Evolutionary conservation across 2,888 invertebrate genomes (phyloP), one percentile per base, ranked within the genome.

Genomic region (Zhuqinia jingwanae): DNA sequence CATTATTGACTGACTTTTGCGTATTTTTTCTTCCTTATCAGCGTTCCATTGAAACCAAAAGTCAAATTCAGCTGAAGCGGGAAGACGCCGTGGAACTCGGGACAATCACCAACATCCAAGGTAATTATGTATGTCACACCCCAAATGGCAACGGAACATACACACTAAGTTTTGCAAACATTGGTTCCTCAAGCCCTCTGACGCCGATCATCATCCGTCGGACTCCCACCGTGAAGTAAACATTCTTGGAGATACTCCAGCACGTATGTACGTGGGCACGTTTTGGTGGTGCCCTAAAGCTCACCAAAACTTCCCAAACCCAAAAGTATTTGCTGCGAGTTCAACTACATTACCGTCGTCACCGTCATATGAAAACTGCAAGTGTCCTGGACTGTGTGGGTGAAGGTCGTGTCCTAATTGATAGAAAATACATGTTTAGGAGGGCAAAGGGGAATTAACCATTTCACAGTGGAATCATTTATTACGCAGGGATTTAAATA

Each of bases 41-140:
- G 90, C 88, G 90, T 58, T 89, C 89, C 50, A 77, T 87, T 20
- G 90, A 90, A 47, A 87, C 89, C 45, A 90, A 90, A 86, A 79
- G 80, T 80, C 85, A 85, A 63, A 88, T 89, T 58, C 90, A 90
- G 42, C 76, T 90, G 56, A 89, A 89, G 85, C 88, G 88, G 60
- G 87, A 88, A 75, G 90, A 90, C 68, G 63, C 89, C 78, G 68
- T 91, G 63, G 91, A 90, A 30, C 89, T 91, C 70, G 89, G 88
- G 78, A 89, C 90, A 89, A 90, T 91, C 89, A 89, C 90, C 70
- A 90, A 89, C 88, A 89, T 91, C 65, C 91, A 89, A 86, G 91
- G 91, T 85, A 91, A 90, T 85, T 91, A 90, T 75, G 77, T 90
- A 70, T 90, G 90, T 89, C 88, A 89, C 83, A 87, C 90, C 22